These are phyloP conservation scores for Ophion costatus DNA, from an alignment of 2,888 invertebrate genomes.

Conservation along the genomic window DNA sequence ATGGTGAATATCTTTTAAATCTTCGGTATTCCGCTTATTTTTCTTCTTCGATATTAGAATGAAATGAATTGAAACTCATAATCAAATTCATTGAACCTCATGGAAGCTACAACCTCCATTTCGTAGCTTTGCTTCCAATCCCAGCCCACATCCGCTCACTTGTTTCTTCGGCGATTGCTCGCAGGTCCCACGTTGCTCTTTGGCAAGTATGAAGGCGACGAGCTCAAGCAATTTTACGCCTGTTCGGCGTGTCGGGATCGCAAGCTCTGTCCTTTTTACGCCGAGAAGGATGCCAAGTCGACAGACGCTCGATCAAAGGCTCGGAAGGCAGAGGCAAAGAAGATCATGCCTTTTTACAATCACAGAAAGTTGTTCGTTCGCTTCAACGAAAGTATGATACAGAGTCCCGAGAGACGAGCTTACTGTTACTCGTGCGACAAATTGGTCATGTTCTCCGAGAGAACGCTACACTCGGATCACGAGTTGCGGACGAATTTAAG, in stretches of 20 bases:
- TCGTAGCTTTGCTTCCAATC: background rate
- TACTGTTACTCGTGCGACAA: conserved; percentile 88
- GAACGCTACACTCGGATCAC: conserved; percentile 85
- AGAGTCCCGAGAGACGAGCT: conserved; percentile 79
- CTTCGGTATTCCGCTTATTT: background rate
- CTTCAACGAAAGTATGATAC: conserved; percentile 84
- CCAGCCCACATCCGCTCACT: no score
- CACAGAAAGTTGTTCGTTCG: conserved; percentile 85
- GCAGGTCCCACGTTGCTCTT: conserved; percentile 88
- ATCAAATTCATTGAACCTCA: background rate
- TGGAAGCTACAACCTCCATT: background rate
- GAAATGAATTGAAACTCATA: background rate
- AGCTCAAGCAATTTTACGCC: conserved; percentile 88
- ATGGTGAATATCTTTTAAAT: conserved; percentile 84
- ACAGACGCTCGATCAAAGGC: conserved; percentile 81
- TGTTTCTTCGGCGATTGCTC: background rate
- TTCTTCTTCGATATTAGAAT: background rate
- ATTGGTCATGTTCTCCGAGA: conserved; percentile 83
- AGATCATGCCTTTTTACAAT: conserved; percentile 84
- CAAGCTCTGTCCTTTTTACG: conserved; percentile 90
- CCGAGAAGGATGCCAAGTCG: conserved; percentile 84
- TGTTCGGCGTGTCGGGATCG: conserved; percentile 94
- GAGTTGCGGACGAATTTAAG: conserved; percentile 84
- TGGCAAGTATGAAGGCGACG: conserved; percentile 83
- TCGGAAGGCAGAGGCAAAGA: conserved; percentile 84